Conservation (phyloP, 1,140 invertebrate genomes). For the Pseudomyrmex cubaensis region DNA sequence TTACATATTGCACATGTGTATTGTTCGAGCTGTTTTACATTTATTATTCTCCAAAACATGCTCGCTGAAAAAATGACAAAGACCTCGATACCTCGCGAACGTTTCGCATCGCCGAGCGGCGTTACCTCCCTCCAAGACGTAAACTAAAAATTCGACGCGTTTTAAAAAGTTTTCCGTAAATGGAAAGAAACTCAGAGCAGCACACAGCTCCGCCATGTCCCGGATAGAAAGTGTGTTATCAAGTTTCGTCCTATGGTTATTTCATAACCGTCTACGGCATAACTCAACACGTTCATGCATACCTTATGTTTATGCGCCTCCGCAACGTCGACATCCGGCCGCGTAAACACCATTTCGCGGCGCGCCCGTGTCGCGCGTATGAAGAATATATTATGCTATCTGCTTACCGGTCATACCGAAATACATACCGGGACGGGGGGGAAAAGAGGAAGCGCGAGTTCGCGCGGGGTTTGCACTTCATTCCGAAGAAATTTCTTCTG, state of each 20-base stretch:
- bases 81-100: no score
- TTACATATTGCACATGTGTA: neutral
- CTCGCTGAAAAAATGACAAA: neutral
- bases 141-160: constrained; percentile 57
- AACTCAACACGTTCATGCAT: constrained; percentile 70
- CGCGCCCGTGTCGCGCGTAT: constrained; percentile 35
- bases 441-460: neutral
- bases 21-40: neutral
- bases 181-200: constrained; percentile 42
- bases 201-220: neutral
- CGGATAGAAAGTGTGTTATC: constrained; percentile 68
- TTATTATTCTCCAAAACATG: neutral
- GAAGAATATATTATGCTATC: constrained; percentile 63
- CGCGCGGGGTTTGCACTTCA: constrained; percentile 14
- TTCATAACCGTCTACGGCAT: constrained; percentile 68
- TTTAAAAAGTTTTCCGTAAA: constrained; percentile 68
- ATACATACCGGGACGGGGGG: neutral
- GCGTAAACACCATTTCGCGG: constrained; percentile 58
- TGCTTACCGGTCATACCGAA: constrained; percentile 22
- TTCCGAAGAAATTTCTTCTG: constrained; percentile 8
- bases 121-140: neutral
- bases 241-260: constrained; percentile 73
- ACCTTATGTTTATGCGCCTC: constrained; percentile 57
- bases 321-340: constrained; percentile 42
- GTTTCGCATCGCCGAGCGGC: no score